Percentiles rank a stretch among this genome's conserved stretches.
phyloP scores from a whole-genome alignment of 2,113 vertebrate species.

The Azemiops feae region DNA sequence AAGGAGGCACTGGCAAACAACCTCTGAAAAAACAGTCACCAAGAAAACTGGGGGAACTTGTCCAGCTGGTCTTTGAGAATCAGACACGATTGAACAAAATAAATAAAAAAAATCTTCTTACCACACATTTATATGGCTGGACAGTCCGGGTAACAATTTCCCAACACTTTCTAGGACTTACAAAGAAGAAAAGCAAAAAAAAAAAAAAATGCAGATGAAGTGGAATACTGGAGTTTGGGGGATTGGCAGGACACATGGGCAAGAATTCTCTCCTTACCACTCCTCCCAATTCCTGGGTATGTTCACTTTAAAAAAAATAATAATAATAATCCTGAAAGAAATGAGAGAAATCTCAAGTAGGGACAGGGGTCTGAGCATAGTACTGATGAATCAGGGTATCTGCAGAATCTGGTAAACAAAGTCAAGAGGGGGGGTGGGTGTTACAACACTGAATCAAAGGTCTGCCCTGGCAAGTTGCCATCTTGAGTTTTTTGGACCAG shows the following conservation, averaged over 20 bases:
- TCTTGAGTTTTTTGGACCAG: neutral
- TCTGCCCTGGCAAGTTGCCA: neutral
- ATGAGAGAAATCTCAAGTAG: neutral
- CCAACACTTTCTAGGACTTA: neutral
- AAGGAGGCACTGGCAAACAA: neutral
- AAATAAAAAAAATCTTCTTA: neutral
- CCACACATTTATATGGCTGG: neutral
- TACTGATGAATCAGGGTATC: no score
- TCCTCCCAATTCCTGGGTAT: neutral
- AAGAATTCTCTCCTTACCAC: neutral
- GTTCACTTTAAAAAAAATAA: neutral
- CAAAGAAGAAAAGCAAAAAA: neutral
- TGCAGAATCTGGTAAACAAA: neutral
- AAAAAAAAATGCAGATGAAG: neutral
- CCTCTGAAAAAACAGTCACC: neutral
- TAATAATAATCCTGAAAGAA: neutral
- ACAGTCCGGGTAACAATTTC: neutral
- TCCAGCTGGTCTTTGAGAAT: neutral
- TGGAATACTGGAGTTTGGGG: neutral
- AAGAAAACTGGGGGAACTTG: neutral
- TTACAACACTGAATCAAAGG: neutral
- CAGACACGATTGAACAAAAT: neutral
- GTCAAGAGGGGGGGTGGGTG: no score
- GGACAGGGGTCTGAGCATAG: neutral
- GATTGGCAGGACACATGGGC: neutral